These are phyloP conservation scores for Prionailurus viverrinus DNA, from an alignment of 2,113 vertebrate species.

Conservation along the genomic window DNA sequence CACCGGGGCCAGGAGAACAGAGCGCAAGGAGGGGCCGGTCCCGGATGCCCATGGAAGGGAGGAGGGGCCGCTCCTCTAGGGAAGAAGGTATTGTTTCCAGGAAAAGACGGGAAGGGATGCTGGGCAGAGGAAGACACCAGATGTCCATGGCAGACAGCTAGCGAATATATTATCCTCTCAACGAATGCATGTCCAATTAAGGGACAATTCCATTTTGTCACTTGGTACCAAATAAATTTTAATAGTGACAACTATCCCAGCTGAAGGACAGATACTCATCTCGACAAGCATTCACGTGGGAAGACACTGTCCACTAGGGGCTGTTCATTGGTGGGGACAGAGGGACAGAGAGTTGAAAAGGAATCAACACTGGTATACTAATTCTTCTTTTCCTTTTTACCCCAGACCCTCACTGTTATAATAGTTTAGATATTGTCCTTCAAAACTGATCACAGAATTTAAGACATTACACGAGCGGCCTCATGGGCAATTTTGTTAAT, in stretches of 20 bases:
- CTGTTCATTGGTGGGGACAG: background rate
- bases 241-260: slow-evolving; percentile 52
- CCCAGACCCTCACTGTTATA: background rate
- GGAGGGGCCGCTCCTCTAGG: background rate
- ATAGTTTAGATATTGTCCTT: background rate
- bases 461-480: background rate
- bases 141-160: background rate
- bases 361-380: background rate
- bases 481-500: background rate
- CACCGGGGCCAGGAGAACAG: background rate
- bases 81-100: background rate
- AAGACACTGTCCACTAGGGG: background rate
- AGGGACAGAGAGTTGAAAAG: background rate
- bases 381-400: background rate
- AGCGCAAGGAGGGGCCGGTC: too few relatives aligned
- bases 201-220: slow-evolving; percentile 21
- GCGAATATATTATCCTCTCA: slow-evolving; percentile 51
- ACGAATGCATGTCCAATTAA: slow-evolving; percentile 18
- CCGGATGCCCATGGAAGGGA: rapidly evolving
- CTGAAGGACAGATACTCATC: background rate
- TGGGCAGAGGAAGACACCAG: background rate
- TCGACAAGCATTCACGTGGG: slow-evolving; percentile 32
- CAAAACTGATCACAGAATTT: background rate
- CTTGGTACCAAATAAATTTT: slow-evolving; percentile 76
- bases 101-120: background rate